phyloP scores from a whole-genome alignment of 2,797 vertebrate genomes.

The Tympanoctomys barrerae region DNA sequence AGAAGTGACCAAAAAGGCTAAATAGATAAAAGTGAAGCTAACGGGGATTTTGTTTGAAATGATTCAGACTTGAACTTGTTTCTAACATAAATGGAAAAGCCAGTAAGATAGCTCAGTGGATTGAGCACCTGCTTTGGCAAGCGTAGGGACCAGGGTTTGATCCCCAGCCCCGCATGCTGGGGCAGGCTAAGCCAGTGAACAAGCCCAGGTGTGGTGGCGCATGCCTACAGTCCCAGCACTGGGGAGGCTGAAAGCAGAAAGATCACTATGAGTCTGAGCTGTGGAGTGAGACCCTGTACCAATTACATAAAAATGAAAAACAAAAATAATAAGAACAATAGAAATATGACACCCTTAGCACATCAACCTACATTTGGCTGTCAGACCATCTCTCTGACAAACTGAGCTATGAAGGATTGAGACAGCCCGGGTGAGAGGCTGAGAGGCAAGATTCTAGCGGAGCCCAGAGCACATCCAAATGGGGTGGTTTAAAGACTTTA shows the following conservation, averaged over 20 bases:
- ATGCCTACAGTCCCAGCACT: too few relatives aligned
- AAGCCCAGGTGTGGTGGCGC: too few relatives aligned
- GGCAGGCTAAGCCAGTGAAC: too few relatives aligned
- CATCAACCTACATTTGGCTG: not conserved
- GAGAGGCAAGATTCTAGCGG: not conserved
- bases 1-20: not conserved
- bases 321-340: not conserved
- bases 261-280: too few relatives aligned
- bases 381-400: not conserved
- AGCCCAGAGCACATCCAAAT: not conserved
- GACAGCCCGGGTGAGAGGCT: not conserved
- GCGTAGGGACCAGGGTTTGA: too few relatives aligned
- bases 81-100: not conserved
- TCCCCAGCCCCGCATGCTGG: too few relatives aligned
- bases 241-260: too few relatives aligned
- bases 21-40: not conserved
- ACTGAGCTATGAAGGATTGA: slow-evolving; percentile 34
- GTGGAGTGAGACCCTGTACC: too few relatives aligned
- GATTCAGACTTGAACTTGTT: not conserved
- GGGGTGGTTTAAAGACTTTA: not conserved
- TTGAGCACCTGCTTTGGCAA: too few relatives aligned
- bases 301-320: too few relatives aligned
- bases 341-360: not conserved
- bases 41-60: not conserved
- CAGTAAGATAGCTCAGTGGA: too few relatives aligned